Evolutionary conservation across 2,797 vertebrate species (phyloP), one percentile per base, ranked within the genome.

Genomic region (Sylvia borin): DNA sequence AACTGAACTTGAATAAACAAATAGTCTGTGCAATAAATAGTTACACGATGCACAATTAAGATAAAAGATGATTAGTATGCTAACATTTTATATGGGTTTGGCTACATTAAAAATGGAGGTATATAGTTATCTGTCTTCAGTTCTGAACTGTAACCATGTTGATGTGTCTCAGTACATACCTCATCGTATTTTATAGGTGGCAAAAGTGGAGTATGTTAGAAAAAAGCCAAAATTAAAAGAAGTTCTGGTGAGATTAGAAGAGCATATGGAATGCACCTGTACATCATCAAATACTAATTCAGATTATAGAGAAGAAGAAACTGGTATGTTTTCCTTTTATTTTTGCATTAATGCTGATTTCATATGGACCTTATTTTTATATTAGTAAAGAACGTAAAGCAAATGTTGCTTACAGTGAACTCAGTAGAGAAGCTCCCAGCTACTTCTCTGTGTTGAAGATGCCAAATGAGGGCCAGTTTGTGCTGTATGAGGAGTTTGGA

Each of bases 161-260:
- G 75, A 92, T 85, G 88, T 96, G 53, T 95, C 93, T 96, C 94
- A 96, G 95, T 92, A 77, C 91, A 5, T 96, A 92, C 92, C 90
- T 95, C 88, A 81, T 95, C 81, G 6, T 83, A 74, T 96, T 83
- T 94, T 94, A 73, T 98, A 99, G 99, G 99, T 99, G 98, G 99
- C 99, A 94, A 99, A 99, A 98, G 99, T 99, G 98, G 99, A 99
- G 97, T 99, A 99, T 78, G 97, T 99, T 97, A 98, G 98, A 96
- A 99, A 99, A 98, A 99, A 97, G 97, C 98, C 99, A 85, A 99
- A 99, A 98, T 98, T 99, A 98, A 99, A 99, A 98, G 99, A 99
- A 98, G 99, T 99, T 94, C 98, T 99, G 96, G 99, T 99, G 97
- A 98, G 98, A 97, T 98, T 99, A 98, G 99, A 99, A 98, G 99